Percentiles rank a stretch among this genome's conserved stretches.
Conservation (phyloP, 2,888 invertebrate species). For the Lypha dubia region DNA sequence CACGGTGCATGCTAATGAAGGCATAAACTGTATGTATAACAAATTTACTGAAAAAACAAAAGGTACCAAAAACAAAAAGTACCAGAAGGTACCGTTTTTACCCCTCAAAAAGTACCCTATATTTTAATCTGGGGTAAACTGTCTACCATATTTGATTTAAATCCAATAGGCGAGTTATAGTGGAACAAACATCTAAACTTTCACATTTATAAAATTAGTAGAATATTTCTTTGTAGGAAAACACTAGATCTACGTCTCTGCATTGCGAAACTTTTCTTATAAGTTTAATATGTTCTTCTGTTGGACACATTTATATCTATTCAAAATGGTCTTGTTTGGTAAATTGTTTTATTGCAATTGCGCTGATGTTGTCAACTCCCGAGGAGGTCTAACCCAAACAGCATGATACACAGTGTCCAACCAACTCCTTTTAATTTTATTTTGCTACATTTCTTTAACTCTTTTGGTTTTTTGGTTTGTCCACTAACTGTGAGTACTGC, state of each 20-base stretch:
- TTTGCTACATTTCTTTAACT: conserved; percentile 10
- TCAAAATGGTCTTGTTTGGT: conserved; percentile 75
- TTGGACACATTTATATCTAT: conserved; percentile 70
- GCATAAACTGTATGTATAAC: too few relatives aligned
- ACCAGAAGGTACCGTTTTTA: too few relatives aligned
- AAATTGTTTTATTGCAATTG: conserved; percentile 82
- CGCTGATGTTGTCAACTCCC: conserved; percentile 80
- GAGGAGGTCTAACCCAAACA: conserved; percentile 79
- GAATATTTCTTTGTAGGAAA: too few relatives aligned
- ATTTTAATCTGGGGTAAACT: too few relatives aligned
- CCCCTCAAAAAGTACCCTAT: too few relatives aligned
- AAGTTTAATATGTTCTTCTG: conserved; percentile 65
- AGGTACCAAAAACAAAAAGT: too few relatives aligned
- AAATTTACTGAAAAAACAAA: too few relatives aligned
- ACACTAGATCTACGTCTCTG: conserved; percentile 11
- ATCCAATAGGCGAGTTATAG: too few relatives aligned
- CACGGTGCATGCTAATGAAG: too few relatives aligned
- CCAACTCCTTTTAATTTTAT: conserved; percentile 42
- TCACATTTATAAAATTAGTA: too few relatives aligned
- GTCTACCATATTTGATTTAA: too few relatives aligned
- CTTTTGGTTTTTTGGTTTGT: background rate
- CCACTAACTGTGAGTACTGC: conserved; percentile 15
- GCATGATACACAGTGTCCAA: conserved; percentile 49
- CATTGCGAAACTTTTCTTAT: background rate
- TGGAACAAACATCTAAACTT: too few relatives aligned